Evolutionary conservation across 2,888 invertebrate genomes (phyloP), one percentile per base, ranked within the genome.

Genomic region (Oscheius sp.): DNA sequence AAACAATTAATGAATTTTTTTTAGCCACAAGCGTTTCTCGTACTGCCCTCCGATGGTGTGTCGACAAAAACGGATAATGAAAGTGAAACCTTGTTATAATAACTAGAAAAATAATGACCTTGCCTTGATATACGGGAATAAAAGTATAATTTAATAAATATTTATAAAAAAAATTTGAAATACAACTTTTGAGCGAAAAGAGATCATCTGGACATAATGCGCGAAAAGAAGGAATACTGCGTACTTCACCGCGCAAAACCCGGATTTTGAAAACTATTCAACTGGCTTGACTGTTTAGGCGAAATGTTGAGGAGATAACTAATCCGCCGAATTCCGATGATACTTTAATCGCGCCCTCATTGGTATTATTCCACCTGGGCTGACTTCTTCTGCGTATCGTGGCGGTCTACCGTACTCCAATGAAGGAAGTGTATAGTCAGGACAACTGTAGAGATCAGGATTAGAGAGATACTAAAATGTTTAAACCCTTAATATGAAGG

Each of bases 261-360:
- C 54, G 54, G 33, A 32, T 54, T 54, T 33, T 54, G 47, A 5
- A 14, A 22, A n/a, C n/a, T n/a, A n/a, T 33, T 32, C 33, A 51
- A 51, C 32, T 32, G 30, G 20, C 36, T 20, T 33, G 17, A 30
- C 30, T 49, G 24, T 49, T 24, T 9, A 6, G 20, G 14, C 30
- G 14, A 36, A 36, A 36, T 36, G 8, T 9, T 9, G 14, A 36
- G 14, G 41, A 3, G 47, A 17, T 54, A 5, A 17, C 33, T 54
- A 59, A 14, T 59, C 59, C 1, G 59, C 41, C 20, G 59, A 59
- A 8, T 26, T n/a, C 17, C 59, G 24, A 8, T 24, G 59, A 24
- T 66, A 66, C 56, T 76, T 76, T 26, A 77, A 62, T 49, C 73
- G 73, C 2, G 77, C 77, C 2, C 77, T 56, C 74, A 77, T 74